Evolutionary conservation across 1,140 invertebrate genomes (phyloP), one percentile per base, ranked within the genome.

Genomic region (Sminthurinus signatus): DNA sequence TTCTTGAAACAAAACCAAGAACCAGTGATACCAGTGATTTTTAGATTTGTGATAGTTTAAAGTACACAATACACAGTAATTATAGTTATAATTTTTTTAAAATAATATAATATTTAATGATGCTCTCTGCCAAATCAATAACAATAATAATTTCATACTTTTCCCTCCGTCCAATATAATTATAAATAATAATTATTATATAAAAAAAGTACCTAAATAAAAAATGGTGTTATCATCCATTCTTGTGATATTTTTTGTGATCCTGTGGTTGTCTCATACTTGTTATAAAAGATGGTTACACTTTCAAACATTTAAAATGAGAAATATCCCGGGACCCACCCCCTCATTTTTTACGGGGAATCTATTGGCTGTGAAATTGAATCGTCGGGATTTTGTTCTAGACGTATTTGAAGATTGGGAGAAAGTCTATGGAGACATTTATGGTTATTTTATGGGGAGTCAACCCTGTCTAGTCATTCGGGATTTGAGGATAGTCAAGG

Each of bases 391-490:
- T 31, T 44, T 68, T 1, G 15, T 67, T 10, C 60, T 65, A 10
- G 64, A 74, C 2, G 59, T 74, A 17, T 70, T 77, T 19, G 55
- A 68, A 3, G 32, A 73, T 36, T 79, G 77, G 77, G 57, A 74
- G 3, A 48, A 73, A 46, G 27, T 73, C 27, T 78, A 75, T 67
- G 78, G 78, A 1, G 61, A 74, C 19, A 61, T 74, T 14, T 78
- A 76, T 57, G 78, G 78, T 10, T 78, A 72, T 52, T 78, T 71
- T 51, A 50, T 73, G 17, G 78, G 78, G 5, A 61, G 61, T 15
- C 66, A 64, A 39, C 76, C 76, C 5, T 68, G 57, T 17, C 28
- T 78, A 5, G 73, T 79, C 0, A 65, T 78, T 2, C 62, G 64
- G 2, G 76, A 79, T 55, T 43, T 75, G 32, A 74, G 77, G 25